Conservation (phyloP, 2,888 invertebrate species). For the Amiota mariae region DNA sequence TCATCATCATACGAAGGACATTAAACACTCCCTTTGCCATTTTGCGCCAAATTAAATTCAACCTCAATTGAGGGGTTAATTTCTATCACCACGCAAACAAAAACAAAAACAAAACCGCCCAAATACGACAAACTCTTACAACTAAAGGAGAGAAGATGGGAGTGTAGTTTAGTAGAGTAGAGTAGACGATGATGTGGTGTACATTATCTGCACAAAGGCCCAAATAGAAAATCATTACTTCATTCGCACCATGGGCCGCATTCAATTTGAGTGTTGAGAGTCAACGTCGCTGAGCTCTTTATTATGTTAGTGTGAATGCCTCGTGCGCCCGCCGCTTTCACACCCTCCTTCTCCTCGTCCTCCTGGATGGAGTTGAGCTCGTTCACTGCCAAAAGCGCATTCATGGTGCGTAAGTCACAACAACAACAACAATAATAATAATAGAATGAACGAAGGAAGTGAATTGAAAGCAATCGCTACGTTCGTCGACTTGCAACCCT, state of each 20-base stretch:
- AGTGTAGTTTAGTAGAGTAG: constrained; percentile 36
- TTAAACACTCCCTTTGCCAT: constrained; percentile 59
- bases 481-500: constrained; percentile 54
- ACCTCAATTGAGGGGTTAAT: constrained; percentile 74
- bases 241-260: constrained; percentile 70
- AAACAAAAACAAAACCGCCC: constrained; percentile 62
- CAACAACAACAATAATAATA: constrained; percentile 42
- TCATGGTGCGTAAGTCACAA: constrained; percentile 66
- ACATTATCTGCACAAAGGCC: constrained; percentile 67
- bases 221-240: constrained; percentile 69
- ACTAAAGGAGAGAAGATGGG: constrained; percentile 30
- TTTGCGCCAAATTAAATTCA: constrained; percentile 74
- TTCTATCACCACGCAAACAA: constrained; percentile 69
- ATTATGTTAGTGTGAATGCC: constrained; percentile 72
- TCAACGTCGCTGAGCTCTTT: constrained; percentile 67
- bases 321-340: constrained; percentile 56
- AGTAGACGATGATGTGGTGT: constrained; percentile 32
- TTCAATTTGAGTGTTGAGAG: constrained; percentile 66
- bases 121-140: constrained; percentile 39
- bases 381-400: constrained; percentile 51
- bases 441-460: constrained; percentile 47
- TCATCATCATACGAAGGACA: constrained; percentile 17
- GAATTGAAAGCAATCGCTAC: constrained; percentile 58
- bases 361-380: constrained; percentile 28
- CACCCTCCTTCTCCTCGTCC: constrained; percentile 43